Evolutionary conservation across 2,113 vertebrate species (phyloP), one percentile per base, ranked within the genome.

Genomic region (Rhodinocichla rosea): DNA sequence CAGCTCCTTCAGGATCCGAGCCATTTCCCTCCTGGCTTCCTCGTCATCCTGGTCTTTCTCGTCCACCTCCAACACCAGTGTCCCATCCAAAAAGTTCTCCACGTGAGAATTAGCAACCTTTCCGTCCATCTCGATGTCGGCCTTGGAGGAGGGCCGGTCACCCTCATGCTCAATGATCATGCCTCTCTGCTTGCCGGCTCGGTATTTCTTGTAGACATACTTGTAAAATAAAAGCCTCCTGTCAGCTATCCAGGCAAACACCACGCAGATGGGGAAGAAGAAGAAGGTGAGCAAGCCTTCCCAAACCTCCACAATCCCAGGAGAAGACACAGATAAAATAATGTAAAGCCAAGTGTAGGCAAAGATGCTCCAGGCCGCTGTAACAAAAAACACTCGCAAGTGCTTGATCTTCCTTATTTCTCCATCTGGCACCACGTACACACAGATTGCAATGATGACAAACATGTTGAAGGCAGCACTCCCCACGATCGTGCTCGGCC

Each of bases 381-480:
- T 99, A 83, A 99, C 99, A 30, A 99, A 99, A 96, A 99, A 99
- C 64, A 99, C 99, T 16, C 99, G 84, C 52, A 99, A 95, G 93
- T 99, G 99, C 92, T 99, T 99, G 40, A 99, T 99, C 95, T 98
- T 99, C 62, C 99, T 98, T 11, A 98, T 98, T 89, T 99, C 98
- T 24, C 99, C 99, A 2, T 99, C 98, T 0, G 99, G 99, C 53
- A 99, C 99, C 42, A 99, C 99, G 0, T 99, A 99, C 23, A 99
- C 99, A 17, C 99, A 99, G 12, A 99, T 94, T 0, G 99, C 99
- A 4, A 99, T 99, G 91, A 99, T 99, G 94, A 99, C 99, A 44
- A 99, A 99, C 99, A 99, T 99, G 93, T 99, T 99, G 96, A 99
- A 99, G 1, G 99, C 99, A 2, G 99, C 99, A 4, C 99, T 99